Evolutionary conservation across 2,113 vertebrate species (phyloP).

Genomic region (Rhineura floridana): DNA sequence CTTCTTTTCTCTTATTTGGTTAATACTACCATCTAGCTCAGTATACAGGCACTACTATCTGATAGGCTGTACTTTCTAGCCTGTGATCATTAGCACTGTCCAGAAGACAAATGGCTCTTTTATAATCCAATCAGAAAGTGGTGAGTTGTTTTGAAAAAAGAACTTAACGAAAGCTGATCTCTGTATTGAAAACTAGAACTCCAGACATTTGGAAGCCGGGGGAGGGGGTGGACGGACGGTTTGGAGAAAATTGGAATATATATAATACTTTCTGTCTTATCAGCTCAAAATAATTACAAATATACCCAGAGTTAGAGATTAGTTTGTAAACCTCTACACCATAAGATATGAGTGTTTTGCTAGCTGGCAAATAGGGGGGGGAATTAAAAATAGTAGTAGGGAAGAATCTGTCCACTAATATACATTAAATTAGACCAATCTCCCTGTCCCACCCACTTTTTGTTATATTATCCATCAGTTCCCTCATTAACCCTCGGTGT

Average conservation of each 20-base stretch:
- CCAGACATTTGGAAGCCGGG: background rate
- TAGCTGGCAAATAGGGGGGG: background rate
- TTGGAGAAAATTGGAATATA: background rate
- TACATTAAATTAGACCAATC: background rate
- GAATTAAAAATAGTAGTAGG: background rate
- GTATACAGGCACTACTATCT: background rate
- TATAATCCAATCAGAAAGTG: background rate
- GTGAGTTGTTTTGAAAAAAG: background rate
- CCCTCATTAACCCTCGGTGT: background rate
- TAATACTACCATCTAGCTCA: slow-evolving; percentile 36
- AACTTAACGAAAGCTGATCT: background rate
- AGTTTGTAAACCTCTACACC: background rate
- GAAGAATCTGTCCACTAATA: background rate
- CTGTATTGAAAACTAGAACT: background rate
- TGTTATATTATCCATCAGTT: background rate
- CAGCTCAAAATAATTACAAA: background rate
- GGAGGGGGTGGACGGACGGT: too few species aligned
- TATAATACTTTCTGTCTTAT: background rate
- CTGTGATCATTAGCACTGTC: background rate
- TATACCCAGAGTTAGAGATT: background rate
- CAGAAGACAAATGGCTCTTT: background rate
- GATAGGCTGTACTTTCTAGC: background rate
- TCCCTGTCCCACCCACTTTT: background rate
- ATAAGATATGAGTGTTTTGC: background rate
- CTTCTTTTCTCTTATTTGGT: slow-evolving; percentile 3